Evolutionary conservation across 2,888 invertebrate species (phyloP).

Genomic region (Patella ulyssiponensis): DNA sequence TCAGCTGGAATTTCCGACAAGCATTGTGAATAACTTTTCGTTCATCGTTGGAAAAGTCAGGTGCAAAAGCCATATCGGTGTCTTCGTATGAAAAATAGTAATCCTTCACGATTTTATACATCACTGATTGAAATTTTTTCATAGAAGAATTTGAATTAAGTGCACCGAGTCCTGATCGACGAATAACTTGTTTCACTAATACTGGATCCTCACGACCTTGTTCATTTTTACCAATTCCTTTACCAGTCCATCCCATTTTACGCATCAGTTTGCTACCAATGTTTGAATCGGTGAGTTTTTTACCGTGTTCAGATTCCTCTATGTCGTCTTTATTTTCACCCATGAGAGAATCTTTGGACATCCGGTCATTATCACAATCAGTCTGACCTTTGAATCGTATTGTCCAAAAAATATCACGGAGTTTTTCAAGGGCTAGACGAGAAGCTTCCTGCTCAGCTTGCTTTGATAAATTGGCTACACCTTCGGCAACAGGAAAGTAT

Average conservation of each 20-base stretch:
- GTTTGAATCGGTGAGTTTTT: constrained; percentile 71
- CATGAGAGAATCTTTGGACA: constrained; percentile 56
- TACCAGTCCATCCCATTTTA: constrained; percentile 83
- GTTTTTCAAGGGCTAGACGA: constrained; percentile 48
- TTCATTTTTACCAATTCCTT: constrained; percentile 78
- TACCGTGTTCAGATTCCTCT: constrained; percentile 11
- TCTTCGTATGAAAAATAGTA: constrained; percentile 65
- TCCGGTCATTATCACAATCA: constrained; percentile 48
- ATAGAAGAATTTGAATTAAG: constrained; percentile 49
- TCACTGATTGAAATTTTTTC: constrained; percentile 54
- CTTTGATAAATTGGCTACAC: constrained; percentile 41
- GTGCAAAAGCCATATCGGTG: constrained; percentile 72
- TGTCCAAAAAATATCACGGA: constrained; percentile 62
- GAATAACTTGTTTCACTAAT: constrained; percentile 55
- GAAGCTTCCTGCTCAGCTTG: constrained; percentile 53
- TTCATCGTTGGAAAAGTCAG: constrained; percentile 73
- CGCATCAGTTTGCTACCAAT: constrained; percentile 78
- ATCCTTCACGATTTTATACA: constrained; percentile 61
- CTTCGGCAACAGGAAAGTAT: constrained; percentile 48
- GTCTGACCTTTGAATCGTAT: constrained; percentile 58
- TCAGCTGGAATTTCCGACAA: constrained; percentile 73
- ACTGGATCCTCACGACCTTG: constrained; percentile 80
- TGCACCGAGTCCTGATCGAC: constrained; percentile 67
- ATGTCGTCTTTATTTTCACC: constrained; percentile 38
- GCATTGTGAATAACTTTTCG: constrained; percentile 71